Evolutionary conservation across 2,888 invertebrate genomes (phyloP), one percentile per base, ranked within the genome.

Genomic region (Ennomos erosarius): DNA sequence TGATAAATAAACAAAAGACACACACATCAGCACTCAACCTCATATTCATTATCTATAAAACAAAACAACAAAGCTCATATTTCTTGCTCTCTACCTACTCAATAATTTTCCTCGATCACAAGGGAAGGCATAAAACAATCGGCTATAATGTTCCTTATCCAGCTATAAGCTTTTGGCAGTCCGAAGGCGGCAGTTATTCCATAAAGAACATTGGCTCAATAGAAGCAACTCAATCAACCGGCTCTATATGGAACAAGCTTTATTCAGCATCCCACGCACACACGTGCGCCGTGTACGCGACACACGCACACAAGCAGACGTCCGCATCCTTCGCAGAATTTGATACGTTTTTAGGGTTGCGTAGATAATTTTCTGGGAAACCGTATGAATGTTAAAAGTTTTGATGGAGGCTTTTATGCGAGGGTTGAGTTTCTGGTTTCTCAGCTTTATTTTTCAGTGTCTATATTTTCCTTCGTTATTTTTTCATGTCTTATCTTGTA

Each of bases 251-350:
- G 70, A 83, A 43, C 61, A 60, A 66, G 69, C 88, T 72, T 87
- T 81, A 82, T 67, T 64, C 89, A 88, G 88, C 87, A 84, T 89
- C 88, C 84, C 76, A 71, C 83, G 49, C 82, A 81, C 81, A 83
- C 84, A 74, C 11, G 39, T 70, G 59, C 64, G 44, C 68, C 55
- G 69, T 59, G 70, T 26, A 26, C 67, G 72, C 71, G 70, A 67
- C 72, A 65, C 69, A 66, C 68, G 43, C 62, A 62, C 71, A 62
- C 56, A 48, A 59, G 52, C 67, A 59, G 64, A 74, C 73, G 73
- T 77, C 71, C 73, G 75, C 74, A 59, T 60, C 60, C 52, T 55
- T 60, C 57, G 48, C 52, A 75, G 73, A 76, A 82, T 79, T 82
- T 84, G 79, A 83, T 81, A 85, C 72, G 62, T 65, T 54, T 56